Base-by-base conservation (phyloP, 2,113 vertebrate genomes). In the Otus sunia region DNA sequence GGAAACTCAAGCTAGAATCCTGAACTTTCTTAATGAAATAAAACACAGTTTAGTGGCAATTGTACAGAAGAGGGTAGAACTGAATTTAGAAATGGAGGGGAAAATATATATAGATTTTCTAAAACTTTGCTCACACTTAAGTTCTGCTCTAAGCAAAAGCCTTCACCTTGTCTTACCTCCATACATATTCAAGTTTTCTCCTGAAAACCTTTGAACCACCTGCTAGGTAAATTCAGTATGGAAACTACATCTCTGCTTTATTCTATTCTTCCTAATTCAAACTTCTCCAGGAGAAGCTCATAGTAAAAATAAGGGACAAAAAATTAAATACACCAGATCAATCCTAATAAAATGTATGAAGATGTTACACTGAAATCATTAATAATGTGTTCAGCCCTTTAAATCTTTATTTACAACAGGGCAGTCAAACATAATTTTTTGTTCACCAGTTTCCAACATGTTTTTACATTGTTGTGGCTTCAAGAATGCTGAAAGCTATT, bases 401-500 rank as follows among this genome's bases (percentile, higher is more conserved):
- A 88, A 60, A 68, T 71, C 59, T 69, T 76, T 52, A 82, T 50
- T 91, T 43, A 49, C 17, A 86, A 36, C 17, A 80, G n/a, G 18
- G 30, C 55, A 86, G 67, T 62, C 73, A 81, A 88, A 90, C 63
- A 62, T 9, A 64, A 82, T 49, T 84, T 91, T 92, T 72, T 88
- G 50, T 85, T 90, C 58, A 79, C 63, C 47, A 56, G 15, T 50
- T 95, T 94, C 69, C 69, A 93, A 66, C 56, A 90, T 4, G 1
- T 75, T 84, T 80, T 21, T 85, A 64, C 53, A 78, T 47, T 94
- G 60, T 62, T 95, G 78, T 74, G 53, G 62, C 59, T 80, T 94
- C 55, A 53, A 79, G 77, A 94, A 73, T 11, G 32, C 59, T 64
- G 85, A 80, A 90, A 90, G 78, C 74, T 91, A 80, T 95, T 96